Conservation (phyloP, 2,113 vertebrate genomes). For the Sarotherodon lohbergeri region DNA sequence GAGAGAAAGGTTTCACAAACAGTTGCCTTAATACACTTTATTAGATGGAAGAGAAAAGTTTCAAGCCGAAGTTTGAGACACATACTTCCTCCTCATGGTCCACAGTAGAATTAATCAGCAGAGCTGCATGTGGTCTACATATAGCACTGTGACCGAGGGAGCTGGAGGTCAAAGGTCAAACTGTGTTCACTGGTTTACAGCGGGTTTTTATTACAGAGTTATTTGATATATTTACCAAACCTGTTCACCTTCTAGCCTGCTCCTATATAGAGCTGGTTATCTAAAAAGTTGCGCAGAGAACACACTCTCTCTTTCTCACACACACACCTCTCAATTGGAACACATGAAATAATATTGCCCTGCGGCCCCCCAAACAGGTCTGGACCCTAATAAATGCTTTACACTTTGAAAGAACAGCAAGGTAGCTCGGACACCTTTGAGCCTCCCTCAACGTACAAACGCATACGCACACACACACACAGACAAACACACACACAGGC, state of each 20-base stretch:
- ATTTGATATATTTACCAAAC: conserved; percentile 51
- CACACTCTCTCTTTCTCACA: not conserved
- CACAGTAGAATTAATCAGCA: conserved; percentile 6
- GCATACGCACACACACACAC: not conserved
- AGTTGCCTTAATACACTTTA: not conserved
- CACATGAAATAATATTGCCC: conserved; percentile 75
- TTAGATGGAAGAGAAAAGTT: not conserved
- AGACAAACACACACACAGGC: not conserved
- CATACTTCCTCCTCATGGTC: not conserved
- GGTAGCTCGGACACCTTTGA: conserved; percentile 70
- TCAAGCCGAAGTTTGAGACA: not conserved
- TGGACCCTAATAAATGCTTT: conserved; percentile 76
- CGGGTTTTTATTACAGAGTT: conserved; percentile 46
- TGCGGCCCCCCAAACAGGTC: conserved; percentile 67
- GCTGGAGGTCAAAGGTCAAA: conserved; percentile 30
- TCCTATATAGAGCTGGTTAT: conserved; percentile 38
- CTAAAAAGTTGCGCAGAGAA: conserved; percentile 30
- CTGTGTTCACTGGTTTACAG: conserved; percentile 50
- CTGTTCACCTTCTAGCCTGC: conserved; percentile 38
- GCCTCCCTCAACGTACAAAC: conserved; percentile 48
- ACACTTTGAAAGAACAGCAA: conserved; percentile 71
- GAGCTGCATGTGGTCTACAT: conserved; percentile 10
- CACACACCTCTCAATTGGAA: conserved; percentile 37
- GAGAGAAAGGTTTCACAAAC: not conserved
- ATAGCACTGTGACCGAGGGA: conserved; percentile 13